Conservation (phyloP, 2,797 vertebrate species). For the Paguma larvata region DNA sequence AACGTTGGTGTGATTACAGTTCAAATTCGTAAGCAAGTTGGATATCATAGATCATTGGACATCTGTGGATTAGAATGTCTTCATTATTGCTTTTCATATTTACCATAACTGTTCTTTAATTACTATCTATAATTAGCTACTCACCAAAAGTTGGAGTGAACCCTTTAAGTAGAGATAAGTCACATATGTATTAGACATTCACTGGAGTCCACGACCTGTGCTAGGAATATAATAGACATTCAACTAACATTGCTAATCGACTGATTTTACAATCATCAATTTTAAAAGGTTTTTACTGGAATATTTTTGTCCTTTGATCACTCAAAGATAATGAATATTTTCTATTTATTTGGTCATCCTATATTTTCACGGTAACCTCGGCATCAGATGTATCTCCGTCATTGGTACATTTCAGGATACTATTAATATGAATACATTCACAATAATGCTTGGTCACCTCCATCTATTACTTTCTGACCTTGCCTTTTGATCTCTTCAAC, state of each 20-base stretch:
- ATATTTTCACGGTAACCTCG: neutral
- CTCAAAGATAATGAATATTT: neutral
- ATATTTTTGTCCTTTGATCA: neutral
- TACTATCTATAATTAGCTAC: neutral
- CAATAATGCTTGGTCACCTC: conserved; percentile 70
- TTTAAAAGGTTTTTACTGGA: neutral
- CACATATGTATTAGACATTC: neutral
- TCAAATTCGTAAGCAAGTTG: neutral
- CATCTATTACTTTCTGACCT: conserved; percentile 75
- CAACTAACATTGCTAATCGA: neutral
- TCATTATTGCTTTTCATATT: neutral
- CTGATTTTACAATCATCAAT: neutral
- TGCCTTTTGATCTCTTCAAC: conserved; percentile 79
- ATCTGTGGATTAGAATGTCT: neutral
- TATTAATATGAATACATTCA: conserved; percentile 19
- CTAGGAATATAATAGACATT: neutral
- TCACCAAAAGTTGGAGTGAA: neutral
- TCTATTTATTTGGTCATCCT: neutral
- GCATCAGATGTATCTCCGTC: neutral
- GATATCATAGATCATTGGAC: neutral
- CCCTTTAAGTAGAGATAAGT: neutral
- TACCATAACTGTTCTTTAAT: neutral
- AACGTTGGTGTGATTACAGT: neutral
- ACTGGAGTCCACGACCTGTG: neutral
- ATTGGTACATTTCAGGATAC: conserved; percentile 2